A percentile compares a stretch with the other conserved stretches of the same genome.
Evolutionary conservation across 37 sponge, comb jelly and placozoan genomes (phyloP).

Genomic region (Mnemiopsis leidyi): DNA sequence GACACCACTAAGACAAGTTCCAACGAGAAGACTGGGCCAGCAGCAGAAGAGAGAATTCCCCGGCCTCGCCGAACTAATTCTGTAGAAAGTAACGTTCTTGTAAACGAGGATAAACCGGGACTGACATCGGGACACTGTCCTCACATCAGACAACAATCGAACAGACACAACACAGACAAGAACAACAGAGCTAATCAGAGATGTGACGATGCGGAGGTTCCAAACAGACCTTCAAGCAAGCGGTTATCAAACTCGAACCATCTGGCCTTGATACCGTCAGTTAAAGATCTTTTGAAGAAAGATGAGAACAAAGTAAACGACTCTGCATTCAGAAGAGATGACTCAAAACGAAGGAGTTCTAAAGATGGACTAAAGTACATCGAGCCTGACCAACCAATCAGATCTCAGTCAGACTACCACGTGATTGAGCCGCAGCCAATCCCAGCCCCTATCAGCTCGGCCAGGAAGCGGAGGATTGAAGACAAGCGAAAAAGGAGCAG

Average conservation of each 20-base stretch:
- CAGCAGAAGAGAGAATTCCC: not conserved
- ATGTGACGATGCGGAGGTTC: not conserved
- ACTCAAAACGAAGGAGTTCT: not conserved
- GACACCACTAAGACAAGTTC: not conserved
- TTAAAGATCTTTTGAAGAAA: conserved; percentile 7
- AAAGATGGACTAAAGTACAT: not conserved
- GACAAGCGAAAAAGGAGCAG: conserved; percentile 23
- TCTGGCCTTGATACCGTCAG: conserved; percentile 27
- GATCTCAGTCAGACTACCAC: not conserved
- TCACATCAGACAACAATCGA: conserved; percentile 32
- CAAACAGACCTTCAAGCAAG: not conserved
- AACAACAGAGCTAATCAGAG: not conserved
- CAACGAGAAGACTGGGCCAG: not conserved
- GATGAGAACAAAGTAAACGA: conserved; percentile 2
- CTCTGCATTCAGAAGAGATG: not conserved
- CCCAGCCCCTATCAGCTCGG: conserved; percentile 13
- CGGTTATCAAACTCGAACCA: conserved; percentile 51
- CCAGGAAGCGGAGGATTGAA: conserved; percentile 48
- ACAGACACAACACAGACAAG: not conserved
- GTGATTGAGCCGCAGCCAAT: not conserved
- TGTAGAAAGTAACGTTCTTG: not conserved
- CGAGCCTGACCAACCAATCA: not conserved
- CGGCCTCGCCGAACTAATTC: not conserved
- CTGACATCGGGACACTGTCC: not conserved
- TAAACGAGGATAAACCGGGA: not conserved